Conservation (phyloP, 1,140 invertebrate species). For the Galleria mellonella region DNA sequence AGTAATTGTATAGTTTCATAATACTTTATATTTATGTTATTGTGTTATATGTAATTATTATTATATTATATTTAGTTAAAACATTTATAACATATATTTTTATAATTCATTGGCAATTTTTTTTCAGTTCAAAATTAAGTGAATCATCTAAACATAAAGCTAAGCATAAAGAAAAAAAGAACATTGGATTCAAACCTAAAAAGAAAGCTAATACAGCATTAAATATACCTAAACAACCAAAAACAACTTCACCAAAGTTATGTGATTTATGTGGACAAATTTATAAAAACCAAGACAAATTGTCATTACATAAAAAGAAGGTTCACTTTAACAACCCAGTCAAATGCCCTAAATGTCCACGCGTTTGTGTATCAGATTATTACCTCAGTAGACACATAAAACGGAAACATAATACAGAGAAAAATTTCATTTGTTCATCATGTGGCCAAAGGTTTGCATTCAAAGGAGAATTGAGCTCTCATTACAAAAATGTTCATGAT, state of each 20-base stretch:
- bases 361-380: slow-evolving; percentile 44
- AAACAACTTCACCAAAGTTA: slow-evolving; percentile 30
- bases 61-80: slow-evolving; percentile 7
- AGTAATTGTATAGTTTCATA: background rate
- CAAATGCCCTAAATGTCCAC: slow-evolving; percentile 50
- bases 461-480: slow-evolving; percentile 48
- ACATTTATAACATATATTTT: too few species aligned
- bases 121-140: slow-evolving; percentile 24
- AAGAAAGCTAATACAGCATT: slow-evolving; percentile 6
- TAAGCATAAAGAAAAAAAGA: slow-evolving; percentile 17
- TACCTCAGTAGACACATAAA: slow-evolving; percentile 59
- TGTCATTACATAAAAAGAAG: slow-evolving; percentile 36
- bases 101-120: too few species aligned
- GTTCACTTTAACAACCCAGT: slow-evolving; percentile 32
- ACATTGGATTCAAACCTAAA: background rate
- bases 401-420: slow-evolving; percentile 45
- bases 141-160: slow-evolving; percentile 5
- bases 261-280: slow-evolving; percentile 57
- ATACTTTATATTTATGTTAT: too few species aligned
- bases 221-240: slow-evolving; percentile 29
- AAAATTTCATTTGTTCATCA: slow-evolving; percentile 51
- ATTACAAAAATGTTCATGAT: slow-evolving; percentile 57
- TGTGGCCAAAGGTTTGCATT: slow-evolving; percentile 61
- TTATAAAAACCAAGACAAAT: slow-evolving; percentile 39
- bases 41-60: background rate